phyloP scores from a whole-genome alignment of 2,113 vertebrate genomes.

The Promerops cafer region DNA sequence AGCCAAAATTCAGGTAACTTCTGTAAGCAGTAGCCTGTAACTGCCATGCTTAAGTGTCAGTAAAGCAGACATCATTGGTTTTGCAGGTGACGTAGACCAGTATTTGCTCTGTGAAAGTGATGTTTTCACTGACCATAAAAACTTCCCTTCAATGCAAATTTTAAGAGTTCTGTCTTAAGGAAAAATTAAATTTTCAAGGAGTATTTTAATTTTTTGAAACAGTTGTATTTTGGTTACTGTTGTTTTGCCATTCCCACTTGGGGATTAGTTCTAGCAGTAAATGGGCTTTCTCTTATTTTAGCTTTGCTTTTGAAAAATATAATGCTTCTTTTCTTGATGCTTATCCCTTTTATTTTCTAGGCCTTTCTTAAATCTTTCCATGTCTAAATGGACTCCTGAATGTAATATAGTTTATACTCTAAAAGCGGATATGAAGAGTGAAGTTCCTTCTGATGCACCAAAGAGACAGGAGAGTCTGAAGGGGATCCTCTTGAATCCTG shows the following conservation, averaged over 20 bases:
- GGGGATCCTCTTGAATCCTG: constrained; percentile 89
- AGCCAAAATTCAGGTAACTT: neutral
- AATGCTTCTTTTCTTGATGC: neutral
- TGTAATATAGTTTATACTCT: constrained; percentile 68
- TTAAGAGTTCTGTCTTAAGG: neutral
- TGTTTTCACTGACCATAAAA: neutral
- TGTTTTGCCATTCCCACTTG: neutral
- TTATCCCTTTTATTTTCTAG: constrained; percentile 52
- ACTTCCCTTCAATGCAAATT: neutral
- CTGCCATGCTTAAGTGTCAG: neutral
- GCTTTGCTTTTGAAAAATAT: neutral
- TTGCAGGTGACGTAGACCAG: accelerated
- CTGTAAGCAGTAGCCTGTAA: neutral
- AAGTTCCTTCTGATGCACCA: constrained; percentile 88
- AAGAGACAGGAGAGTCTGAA: constrained; percentile 94
- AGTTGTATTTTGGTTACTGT: neutral
- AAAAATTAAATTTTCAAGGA: neutral
- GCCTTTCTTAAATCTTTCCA: constrained; percentile 70
- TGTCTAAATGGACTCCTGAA: constrained; percentile 79
- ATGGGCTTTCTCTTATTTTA: neutral
- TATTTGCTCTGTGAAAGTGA: neutral
- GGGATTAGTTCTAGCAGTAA: neutral
- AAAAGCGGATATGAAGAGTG: constrained; percentile 96
- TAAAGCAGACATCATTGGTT: neutral
- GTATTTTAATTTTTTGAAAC: neutral